Evolutionary conservation across 2,797 vertebrate species (phyloP).

Genomic region (Microchirus variegatus): DNA sequence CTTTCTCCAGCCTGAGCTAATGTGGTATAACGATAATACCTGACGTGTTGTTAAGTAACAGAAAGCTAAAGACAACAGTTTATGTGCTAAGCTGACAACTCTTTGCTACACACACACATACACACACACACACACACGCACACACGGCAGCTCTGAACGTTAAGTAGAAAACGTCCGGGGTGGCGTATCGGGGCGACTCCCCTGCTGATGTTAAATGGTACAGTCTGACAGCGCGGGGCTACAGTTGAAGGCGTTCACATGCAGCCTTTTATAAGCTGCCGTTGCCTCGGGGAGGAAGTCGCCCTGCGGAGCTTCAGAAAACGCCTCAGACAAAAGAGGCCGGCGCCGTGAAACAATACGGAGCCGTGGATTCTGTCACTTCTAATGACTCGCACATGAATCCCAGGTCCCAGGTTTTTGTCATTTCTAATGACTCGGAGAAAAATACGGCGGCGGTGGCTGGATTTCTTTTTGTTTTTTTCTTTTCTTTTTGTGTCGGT

Average conservation of each 20-base stretch:
- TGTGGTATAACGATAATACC: too few species aligned
- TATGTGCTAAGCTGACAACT: too few species aligned
- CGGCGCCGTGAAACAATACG: conserved; percentile 19
- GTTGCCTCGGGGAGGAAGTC: conserved; percentile 40
- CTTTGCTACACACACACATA: not conserved
- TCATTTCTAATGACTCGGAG: conserved; percentile 42
- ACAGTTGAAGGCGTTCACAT: conserved; percentile 50
- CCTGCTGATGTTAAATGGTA: conserved; percentile 50
- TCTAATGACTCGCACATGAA: conserved; percentile 12
- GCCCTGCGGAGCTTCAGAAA: conserved; percentile 25
- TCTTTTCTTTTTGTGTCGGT: conserved; percentile 24
- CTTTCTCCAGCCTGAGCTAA: too few species aligned
- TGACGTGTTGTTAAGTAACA: conserved; percentile 1
- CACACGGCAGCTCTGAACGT: conserved; percentile 21
- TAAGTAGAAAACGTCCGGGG: conserved; percentile 27
- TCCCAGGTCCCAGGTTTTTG: conserved; percentile 38
- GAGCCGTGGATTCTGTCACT: conserved; percentile 44
- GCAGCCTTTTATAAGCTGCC: conserved; percentile 53
- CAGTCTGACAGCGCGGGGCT: conserved; percentile 51
- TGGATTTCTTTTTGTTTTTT: too few species aligned
- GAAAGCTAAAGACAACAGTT: not conserved
- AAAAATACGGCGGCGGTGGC: conserved; percentile 27
- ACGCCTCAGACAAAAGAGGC: conserved; percentile 35
- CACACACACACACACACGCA: conserved; percentile 4
- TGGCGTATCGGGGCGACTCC: conserved; percentile 46